These are phyloP conservation scores for Pimpla rufipes DNA, from an alignment of 2,888 invertebrate species.

Conservation along the genomic window DNA sequence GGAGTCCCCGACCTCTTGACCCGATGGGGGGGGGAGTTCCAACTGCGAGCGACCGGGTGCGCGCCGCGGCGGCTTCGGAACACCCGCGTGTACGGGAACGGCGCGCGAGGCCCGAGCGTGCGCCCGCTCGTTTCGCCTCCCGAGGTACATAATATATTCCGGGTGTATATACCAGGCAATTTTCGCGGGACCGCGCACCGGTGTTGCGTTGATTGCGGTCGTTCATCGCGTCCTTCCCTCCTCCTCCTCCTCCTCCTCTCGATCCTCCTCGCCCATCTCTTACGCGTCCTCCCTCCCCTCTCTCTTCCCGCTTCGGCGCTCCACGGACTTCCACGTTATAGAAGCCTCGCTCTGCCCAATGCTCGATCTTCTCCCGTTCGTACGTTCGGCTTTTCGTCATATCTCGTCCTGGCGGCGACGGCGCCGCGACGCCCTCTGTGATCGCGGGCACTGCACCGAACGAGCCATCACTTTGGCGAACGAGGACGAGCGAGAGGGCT, in stretches of 20 bases:
- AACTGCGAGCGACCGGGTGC: slow-evolving; percentile 49
- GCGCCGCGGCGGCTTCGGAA: slow-evolving; percentile 61
- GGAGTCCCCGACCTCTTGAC: slow-evolving; percentile 65
- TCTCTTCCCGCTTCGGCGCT: no score
- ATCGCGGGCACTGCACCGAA: slow-evolving; percentile 66
- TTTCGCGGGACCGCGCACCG: slow-evolving; percentile 81
- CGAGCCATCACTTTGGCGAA: slow-evolving; percentile 62
- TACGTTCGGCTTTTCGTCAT: slow-evolving; percentile 39
- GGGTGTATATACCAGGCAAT: slow-evolving; percentile 80
- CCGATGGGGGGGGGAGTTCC: slow-evolving; percentile 34
- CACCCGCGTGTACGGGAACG: slow-evolving; percentile 75
- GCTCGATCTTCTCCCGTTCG: slow-evolving; percentile 30
- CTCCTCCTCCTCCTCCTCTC: slow-evolving; percentile 63
- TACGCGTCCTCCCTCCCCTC: slow-evolving; percentile 17
- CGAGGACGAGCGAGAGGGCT: slow-evolving; percentile 49
- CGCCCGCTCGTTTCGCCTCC: slow-evolving; percentile 53
- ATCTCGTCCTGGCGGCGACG: slow-evolving; percentile 51
- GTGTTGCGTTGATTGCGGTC: slow-evolving; percentile 84
- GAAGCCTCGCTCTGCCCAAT: background rate
- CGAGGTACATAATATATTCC: slow-evolving; percentile 79
- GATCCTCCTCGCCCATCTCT: slow-evolving; percentile 43
- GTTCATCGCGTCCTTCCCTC: slow-evolving; percentile 78
- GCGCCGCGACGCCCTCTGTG: slow-evolving; percentile 54
- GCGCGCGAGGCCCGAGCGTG: slow-evolving; percentile 68
- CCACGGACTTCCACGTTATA: slow-evolving; percentile 17